Percentiles rank a stretch among this genome's conserved stretches.
These are phyloP conservation scores for Xestia rhomboidea DNA, from an alignment of 2,888 invertebrate species.

Conservation along the genomic window DNA sequence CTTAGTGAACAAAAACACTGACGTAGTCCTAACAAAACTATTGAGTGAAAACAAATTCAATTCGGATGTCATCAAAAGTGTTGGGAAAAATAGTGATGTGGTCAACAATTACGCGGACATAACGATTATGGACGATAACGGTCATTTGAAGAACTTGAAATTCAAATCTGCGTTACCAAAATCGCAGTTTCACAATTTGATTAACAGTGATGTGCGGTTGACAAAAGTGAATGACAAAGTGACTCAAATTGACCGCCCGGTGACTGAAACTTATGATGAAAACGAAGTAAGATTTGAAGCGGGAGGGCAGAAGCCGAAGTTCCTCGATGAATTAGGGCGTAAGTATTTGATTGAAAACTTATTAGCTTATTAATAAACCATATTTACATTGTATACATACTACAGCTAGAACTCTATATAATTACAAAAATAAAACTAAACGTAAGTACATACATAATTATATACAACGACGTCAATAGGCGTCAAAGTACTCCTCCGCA, in stretches of 20 bases:
- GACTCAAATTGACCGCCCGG: slow-evolving; percentile 62
- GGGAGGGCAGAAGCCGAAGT: slow-evolving; percentile 87
- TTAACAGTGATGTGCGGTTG: slow-evolving; percentile 62
- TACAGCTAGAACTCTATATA: too few species aligned
- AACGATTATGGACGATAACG: slow-evolving; percentile 81
- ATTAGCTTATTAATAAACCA: too few species aligned
- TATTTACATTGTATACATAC: too few species aligned
- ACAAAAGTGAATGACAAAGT: too few species aligned
- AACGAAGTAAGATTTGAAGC: slow-evolving; percentile 58
- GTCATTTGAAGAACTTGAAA: slow-evolving; percentile 83
- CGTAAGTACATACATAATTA: too few species aligned
- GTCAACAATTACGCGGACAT: slow-evolving; percentile 85
- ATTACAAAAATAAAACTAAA: too few species aligned
- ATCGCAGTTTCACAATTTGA: slow-evolving; percentile 66
- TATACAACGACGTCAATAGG: too few species aligned
- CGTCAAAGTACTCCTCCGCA: too few species aligned
- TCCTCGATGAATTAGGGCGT: slow-evolving; percentile 93
- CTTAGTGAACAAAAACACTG: slow-evolving; percentile 71
- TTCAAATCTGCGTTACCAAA: slow-evolving; percentile 77
- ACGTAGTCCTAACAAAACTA: slow-evolving; percentile 71
- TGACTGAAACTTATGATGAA: slow-evolving; percentile 51
- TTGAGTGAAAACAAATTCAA: slow-evolving; percentile 77
- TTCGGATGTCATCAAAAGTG: slow-evolving; percentile 73
- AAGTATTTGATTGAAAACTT: slow-evolving; percentile 82
- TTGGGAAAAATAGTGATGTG: slow-evolving; percentile 72